phyloP scores from a whole-genome alignment of 1,140 invertebrate genomes.

The Kradibia gibbosae region DNA sequence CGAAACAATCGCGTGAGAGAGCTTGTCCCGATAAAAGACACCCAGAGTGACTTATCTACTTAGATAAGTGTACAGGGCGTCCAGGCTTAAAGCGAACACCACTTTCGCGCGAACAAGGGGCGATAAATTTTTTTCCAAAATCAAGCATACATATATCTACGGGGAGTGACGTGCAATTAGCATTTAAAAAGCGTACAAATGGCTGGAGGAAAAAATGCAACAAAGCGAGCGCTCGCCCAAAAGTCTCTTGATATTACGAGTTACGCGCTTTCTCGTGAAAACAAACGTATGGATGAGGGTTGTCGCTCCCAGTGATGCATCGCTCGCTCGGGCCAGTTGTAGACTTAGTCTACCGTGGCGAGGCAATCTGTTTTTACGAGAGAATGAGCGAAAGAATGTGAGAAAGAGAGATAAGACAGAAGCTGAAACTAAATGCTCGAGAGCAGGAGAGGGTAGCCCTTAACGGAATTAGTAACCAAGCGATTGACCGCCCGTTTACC shows the following conservation, averaged over 20 bases:
- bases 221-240: slow-evolving; percentile 1
- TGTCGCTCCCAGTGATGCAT: background rate
- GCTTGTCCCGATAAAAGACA: slow-evolving; percentile 3
- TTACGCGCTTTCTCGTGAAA: background rate
- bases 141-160: slow-evolving; percentile 2
- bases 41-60: slow-evolving; percentile 20
- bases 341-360: slow-evolving; percentile 49
- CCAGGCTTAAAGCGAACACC: background rate
- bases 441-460: background rate
- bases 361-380: slow-evolving; percentile 53
- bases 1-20: slow-evolving; percentile 17
- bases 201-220: background rate
- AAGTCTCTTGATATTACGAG: slow-evolving; percentile 50
- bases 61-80: background rate
- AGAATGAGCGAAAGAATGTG: too few relatives aligned
- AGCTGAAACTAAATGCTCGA: too few relatives aligned
- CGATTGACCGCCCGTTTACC: slow-evolving; percentile 40
- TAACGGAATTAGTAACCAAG: slow-evolving; percentile 1
- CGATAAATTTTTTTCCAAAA: slow-evolving; percentile 20
- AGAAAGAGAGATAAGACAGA: background rate
- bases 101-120: background rate
- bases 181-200: slow-evolving; percentile 29
- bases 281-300: slow-evolving; percentile 1
- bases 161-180: slow-evolving; percentile 5
- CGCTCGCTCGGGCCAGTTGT: slow-evolving; percentile 52